Evolutionary conservation across 2,888 invertebrate genomes (phyloP), one percentile per base, ranked within the genome.

Genomic region (Escarpia spicata): DNA sequence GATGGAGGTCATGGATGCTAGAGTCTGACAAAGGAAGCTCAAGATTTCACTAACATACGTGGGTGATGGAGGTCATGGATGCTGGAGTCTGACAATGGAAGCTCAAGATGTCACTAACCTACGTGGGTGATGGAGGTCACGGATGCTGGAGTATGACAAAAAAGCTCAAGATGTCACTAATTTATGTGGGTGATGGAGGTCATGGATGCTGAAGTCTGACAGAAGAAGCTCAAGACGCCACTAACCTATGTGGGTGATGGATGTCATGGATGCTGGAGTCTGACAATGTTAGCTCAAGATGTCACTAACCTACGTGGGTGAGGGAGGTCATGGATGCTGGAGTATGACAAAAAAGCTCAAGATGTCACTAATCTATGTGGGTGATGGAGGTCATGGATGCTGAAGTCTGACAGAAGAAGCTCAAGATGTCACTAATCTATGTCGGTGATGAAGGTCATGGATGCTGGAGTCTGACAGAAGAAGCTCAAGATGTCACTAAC

Each of bases 141-240:
- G 95, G 19, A 95, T 92, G 43, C 92, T 92, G 10, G 93, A 91
- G 58, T 94, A 10, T 52, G 52, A 0, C 12, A 12, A 52, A 12
- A 3, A 52, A 9, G 52, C 9, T 52, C 10, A 52, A 52, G 52
- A 31, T 0, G 60, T 37, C 31, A 26, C 89, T 44, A 94, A 95
- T 95, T 94, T 95, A 93, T 95, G 95, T 45, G 94, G 94, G 90
- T 92, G 93, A 92, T 95, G 95, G 92, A 95, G 95, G 89, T 92
- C 93, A 92, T 95, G 95, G 15, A 95, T 92, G 43, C 92, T 92
- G 9, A 93, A 91, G 58, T 94, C 94, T 37, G 37, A 37, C 1
- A 37, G 1, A 4, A 6, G 15, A 9, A 52, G 15, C 52, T 52
- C 12, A 52, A 52, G 15, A 12, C 8, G 6, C 8, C 52, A 9